phyloP scores from a whole-genome alignment of 2,888 invertebrate genomes.

The Bhutanitis thaidina region DNA sequence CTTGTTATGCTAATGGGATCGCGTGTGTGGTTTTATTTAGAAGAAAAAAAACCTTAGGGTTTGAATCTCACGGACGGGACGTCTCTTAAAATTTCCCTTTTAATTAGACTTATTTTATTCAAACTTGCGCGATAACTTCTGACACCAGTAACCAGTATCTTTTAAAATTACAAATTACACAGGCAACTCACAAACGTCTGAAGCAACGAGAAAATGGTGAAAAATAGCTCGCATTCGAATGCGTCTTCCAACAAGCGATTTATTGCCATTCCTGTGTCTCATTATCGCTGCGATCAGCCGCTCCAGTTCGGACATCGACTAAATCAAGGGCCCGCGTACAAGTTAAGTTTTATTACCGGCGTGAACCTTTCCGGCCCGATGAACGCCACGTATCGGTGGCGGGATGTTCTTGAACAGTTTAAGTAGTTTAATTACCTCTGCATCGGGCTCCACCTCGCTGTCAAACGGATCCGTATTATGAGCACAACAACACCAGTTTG shows the following conservation, averaged over 20 bases:
- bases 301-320: constrained; percentile 5
- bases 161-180: too few species aligned
- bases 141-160: too few species aligned
- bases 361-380: neutral
- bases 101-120: constrained; percentile 6
- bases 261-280: neutral
- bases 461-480: neutral
- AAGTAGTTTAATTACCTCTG: neutral
- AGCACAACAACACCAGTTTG: too few species aligned
- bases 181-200: neutral
- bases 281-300: constrained; percentile 15
- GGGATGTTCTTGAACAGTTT: neutral
- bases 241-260: neutral
- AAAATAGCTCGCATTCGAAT: neutral
- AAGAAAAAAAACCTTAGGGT: constrained; percentile 10
- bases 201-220: constrained; percentile 5
- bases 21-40: constrained; percentile 16
- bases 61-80: neutral
- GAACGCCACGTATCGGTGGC: neutral
- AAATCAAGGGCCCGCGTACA: constrained; percentile 8
- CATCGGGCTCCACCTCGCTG: neutral
- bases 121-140: neutral
- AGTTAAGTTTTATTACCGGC: constrained; percentile 7
- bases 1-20: constrained; percentile 17
- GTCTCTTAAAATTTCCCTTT: constrained; percentile 16